phyloP scores from a whole-genome alignment of 1,140 invertebrate species.

The Homalodisca vitripennis region DNA sequence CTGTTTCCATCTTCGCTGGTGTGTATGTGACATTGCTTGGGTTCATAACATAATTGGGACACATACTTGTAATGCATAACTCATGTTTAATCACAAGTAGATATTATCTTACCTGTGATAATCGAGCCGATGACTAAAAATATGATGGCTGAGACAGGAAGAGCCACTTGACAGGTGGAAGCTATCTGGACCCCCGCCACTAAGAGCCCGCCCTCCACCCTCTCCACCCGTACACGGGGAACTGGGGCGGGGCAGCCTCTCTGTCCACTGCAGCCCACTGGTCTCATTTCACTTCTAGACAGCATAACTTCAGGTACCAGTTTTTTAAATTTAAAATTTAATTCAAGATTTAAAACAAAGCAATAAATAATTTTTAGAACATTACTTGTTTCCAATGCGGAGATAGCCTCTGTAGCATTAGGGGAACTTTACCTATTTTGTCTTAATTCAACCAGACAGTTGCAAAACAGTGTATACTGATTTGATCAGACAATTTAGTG shows the following conservation, averaged over 20 bases:
- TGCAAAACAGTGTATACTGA: too few relatives aligned
- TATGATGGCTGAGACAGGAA: slow-evolving; percentile 71
- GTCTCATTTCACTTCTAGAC: neutral
- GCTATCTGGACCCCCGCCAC: slow-evolving; percentile 72
- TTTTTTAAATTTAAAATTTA: neutral
- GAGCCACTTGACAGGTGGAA: slow-evolving; percentile 70
- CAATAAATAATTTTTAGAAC: neutral
- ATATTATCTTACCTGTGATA: slow-evolving; percentile 67
- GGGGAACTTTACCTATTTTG: neutral
- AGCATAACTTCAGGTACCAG: too few relatives aligned
- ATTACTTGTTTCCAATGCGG: neutral
- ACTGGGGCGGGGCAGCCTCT: slow-evolving; percentile 55
- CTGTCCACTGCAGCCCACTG: neutral
- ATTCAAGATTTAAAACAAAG: neutral
- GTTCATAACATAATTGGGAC: too few relatives aligned
- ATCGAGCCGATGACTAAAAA: slow-evolving; percentile 71
- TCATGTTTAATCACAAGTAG: too few relatives aligned
- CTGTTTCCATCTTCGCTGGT: too few relatives aligned
- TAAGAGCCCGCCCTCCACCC: slow-evolving; percentile 70
- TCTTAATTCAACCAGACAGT: neutral
- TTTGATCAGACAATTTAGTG: too few relatives aligned
- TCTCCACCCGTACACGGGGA: slow-evolving; percentile 64
- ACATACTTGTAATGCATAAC: too few relatives aligned
- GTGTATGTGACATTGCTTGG: too few relatives aligned
- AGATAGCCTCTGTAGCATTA: neutral